Evolutionary conservation across 2,797 vertebrate species (phyloP).

Genomic region (Bradypodion pumilum): DNA sequence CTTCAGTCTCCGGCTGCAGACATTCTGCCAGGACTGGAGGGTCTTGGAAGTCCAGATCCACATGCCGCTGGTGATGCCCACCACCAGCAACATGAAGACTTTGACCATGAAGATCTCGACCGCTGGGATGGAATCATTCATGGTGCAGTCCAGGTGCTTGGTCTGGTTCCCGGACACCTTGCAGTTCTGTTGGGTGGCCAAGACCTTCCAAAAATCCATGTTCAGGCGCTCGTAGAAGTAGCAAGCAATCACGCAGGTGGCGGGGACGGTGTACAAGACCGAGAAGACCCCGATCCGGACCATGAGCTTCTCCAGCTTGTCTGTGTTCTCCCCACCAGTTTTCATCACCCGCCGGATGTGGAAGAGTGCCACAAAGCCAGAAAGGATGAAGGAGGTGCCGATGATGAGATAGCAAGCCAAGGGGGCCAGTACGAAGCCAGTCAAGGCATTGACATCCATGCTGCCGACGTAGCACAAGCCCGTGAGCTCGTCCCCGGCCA

Average conservation of each 20-base stretch:
- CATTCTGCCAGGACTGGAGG: slow-evolving; percentile 94
- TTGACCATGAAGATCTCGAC: slow-evolving; percentile 98
- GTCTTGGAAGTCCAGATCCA: slow-evolving; percentile 99
- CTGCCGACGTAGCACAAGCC: slow-evolving; percentile 97
- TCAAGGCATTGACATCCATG: slow-evolving; percentile 95
- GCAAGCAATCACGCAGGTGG: slow-evolving; percentile 96
- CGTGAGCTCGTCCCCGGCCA: slow-evolving; percentile 95
- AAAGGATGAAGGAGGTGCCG: slow-evolving; percentile 95
- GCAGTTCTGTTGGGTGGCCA: slow-evolving; percentile 85
- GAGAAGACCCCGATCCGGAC: slow-evolving; percentile 96
- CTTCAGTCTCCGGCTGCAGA: slow-evolving; percentile 90
- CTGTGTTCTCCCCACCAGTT: slow-evolving; percentile 95
- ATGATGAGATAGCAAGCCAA: slow-evolving; percentile 93
- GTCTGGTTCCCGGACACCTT: slow-evolving; percentile 70
- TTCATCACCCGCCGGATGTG: slow-evolving; percentile 97
- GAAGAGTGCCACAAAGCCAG: slow-evolving; percentile 96
- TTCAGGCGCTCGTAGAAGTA: slow-evolving; percentile 97
- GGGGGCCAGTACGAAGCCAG: slow-evolving; percentile 93
- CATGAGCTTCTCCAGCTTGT: slow-evolving; percentile 97
- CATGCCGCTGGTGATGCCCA: slow-evolving; percentile 97
- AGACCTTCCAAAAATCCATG: slow-evolving; percentile 91
- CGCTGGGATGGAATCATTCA: slow-evolving; percentile 91
- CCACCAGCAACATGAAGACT: slow-evolving; percentile 95
- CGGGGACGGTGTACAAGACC: slow-evolving; percentile 93
- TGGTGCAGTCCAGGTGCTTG: slow-evolving; percentile 84